phyloP scores from a whole-genome alignment of 2,888 invertebrate genomes.

The Morinoia aosen region DNA sequence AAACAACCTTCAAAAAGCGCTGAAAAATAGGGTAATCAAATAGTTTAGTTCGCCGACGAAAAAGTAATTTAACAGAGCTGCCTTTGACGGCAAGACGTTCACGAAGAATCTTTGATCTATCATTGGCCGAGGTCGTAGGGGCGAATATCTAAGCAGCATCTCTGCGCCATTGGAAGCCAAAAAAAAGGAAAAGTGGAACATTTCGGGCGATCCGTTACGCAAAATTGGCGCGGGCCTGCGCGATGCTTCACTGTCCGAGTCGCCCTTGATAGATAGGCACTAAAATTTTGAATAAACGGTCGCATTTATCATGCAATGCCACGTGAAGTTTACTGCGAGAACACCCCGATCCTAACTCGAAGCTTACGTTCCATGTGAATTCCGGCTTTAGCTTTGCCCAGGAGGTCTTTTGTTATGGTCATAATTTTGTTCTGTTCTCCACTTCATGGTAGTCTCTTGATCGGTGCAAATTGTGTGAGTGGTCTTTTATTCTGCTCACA shows the following conservation, averaged over 20 bases:
- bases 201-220: not conserved
- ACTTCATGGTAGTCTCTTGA: no score
- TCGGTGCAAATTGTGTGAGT: not conserved
- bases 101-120: not conserved
- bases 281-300: conserved; percentile 14
- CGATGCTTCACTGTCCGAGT: conserved; percentile 3
- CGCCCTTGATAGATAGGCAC: conserved; percentile 15
- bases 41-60: not conserved
- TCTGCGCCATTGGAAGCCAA: not conserved
- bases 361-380: not conserved
- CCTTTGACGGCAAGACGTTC: not conserved
- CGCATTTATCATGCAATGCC: not conserved
- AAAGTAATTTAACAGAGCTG: not conserved
- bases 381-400: not conserved
- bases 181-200: not conserved
- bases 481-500: not conserved
- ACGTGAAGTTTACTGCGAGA: not conserved
- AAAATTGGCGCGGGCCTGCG: not conserved
- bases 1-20: no score
- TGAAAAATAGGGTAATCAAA: not conserved
- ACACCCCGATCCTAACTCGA: not conserved
- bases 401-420: not conserved
- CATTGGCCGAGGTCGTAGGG: not conserved
- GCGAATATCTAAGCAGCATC: not conserved
- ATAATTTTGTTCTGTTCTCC: not conserved